These are phyloP conservation scores for Manduca sexta DNA, from an alignment of 1,140 invertebrate species.

Conservation along the genomic window DNA sequence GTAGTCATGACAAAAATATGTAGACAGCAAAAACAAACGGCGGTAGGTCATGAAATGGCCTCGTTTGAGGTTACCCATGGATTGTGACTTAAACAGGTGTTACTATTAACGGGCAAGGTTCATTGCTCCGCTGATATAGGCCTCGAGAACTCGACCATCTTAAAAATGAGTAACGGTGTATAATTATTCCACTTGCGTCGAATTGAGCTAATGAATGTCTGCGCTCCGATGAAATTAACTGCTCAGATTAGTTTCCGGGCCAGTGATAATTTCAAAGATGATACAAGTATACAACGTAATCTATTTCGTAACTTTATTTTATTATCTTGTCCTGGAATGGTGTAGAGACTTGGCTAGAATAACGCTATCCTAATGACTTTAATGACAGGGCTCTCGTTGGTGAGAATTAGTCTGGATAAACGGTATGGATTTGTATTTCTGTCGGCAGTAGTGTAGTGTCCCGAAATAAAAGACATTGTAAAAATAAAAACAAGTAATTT, in stretches of 20 bases:
- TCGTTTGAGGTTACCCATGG: slow-evolving; percentile 3
- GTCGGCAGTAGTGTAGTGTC: no score
- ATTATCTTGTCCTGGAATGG: no score
- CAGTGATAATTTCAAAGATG: not conserved
- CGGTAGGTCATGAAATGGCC: slow-evolving; percentile 4
- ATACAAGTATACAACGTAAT: not conserved
- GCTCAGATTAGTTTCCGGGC: not conserved
- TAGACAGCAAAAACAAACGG: not conserved
- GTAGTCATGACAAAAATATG: no score
- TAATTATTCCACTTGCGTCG: no score
- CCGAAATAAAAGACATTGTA: no score
- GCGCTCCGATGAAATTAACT: not conserved
- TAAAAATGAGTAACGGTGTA: not conserved
- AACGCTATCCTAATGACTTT: no score
- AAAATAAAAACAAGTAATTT: no score
- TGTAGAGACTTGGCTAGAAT: no score
- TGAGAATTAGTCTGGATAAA: no score
- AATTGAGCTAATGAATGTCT: not conserved
- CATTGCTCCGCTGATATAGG: slow-evolving; percentile 1
- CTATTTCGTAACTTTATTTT: not conserved
- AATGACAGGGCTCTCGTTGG: no score
- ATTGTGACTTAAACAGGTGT: not conserved
- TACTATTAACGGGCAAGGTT: slow-evolving; percentile 1
- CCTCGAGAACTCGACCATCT: not conserved
- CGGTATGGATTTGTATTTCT: no score